phyloP scores from a whole-genome alignment of 35 echinoderm and acorn worm genomes.

The Acanthaster planci region DNA sequence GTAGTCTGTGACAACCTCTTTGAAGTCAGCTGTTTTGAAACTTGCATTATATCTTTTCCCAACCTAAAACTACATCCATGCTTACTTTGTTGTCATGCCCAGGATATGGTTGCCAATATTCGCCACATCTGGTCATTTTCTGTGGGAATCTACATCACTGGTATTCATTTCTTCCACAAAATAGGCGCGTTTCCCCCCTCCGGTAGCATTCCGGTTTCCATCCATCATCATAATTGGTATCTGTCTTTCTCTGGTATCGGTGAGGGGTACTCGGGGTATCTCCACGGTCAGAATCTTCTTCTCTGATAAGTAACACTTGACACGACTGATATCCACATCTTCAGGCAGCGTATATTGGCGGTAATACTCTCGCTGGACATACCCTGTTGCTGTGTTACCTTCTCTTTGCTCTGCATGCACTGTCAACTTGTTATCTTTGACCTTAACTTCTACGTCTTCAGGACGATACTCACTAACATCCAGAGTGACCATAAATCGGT shows the following conservation, averaged over 20 bases:
- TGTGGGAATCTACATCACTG: constrained; percentile 44
- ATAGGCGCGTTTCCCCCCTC: constrained; percentile 25
- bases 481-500: constrained; percentile 84
- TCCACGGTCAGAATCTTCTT: constrained; percentile 83
- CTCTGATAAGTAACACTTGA: constrained; percentile 80
- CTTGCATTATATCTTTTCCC: background rate
- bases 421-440: constrained; percentile 86
- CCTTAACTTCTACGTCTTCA: constrained; percentile 91
- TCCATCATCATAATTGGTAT: constrained; percentile 46
- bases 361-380: constrained; percentile 78
- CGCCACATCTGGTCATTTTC: constrained; percentile 30
- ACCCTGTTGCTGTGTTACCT: constrained; percentile 54
- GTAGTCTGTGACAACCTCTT: too few species aligned
- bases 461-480: constrained; percentile 89
- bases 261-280: constrained; percentile 53
- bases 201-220: constrained; percentile 8
- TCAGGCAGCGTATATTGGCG: constrained; percentile 92
- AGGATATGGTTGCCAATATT: background rate
- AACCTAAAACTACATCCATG: background rate
- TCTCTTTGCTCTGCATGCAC: constrained; percentile 83
- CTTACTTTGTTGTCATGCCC: background rate
- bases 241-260: constrained; percentile 14
- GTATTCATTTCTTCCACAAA: constrained; percentile 26
- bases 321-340: constrained; percentile 70
- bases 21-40: background rate